phyloP scores from a whole-genome alignment of 1,140 invertebrate genomes.

The Eumeta japonica region DNA sequence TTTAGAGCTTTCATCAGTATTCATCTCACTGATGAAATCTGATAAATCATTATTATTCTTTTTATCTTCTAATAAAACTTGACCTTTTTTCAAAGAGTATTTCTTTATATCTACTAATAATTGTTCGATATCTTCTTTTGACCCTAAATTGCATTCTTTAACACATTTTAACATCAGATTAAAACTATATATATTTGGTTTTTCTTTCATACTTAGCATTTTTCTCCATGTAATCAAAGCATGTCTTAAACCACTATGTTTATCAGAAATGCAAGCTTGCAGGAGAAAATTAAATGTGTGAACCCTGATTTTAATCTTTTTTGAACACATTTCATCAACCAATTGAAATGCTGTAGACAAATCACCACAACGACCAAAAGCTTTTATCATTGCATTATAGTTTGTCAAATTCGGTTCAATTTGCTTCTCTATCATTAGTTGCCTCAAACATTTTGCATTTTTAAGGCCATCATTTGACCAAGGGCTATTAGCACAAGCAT shows the following conservation, averaged over 20 bases:
- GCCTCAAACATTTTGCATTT: constrained; percentile 64
- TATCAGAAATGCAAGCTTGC: constrained; percentile 78
- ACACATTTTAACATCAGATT: constrained; percentile 78
- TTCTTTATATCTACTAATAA: no score
- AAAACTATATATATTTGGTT: constrained; percentile 71
- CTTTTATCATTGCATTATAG: constrained; percentile 89
- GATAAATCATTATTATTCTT: constrained; percentile 5
- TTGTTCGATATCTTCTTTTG: constrained; percentile 60
- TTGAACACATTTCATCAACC: constrained; percentile 79
- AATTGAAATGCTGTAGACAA: constrained; percentile 73
- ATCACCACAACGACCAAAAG: constrained; percentile 80
- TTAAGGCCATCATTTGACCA: constrained; percentile 63
- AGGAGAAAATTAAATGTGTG: constrained; percentile 79
- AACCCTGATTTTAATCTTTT: constrained; percentile 62
- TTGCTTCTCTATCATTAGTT: constrained; percentile 68
- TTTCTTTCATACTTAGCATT: constrained; percentile 66
- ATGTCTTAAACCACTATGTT: constrained; percentile 75
- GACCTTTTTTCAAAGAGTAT: no score
- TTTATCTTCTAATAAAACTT: no score
- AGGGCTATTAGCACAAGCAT: constrained; percentile 82
- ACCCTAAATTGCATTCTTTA: constrained; percentile 77
- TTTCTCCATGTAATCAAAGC: constrained; percentile 82
- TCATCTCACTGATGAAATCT: no score
- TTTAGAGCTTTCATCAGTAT: constrained; percentile 6
- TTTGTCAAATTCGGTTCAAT: constrained; percentile 71